Evolutionary conservation across 2,888 invertebrate genomes (phyloP), one percentile per base, ranked within the genome.

Genomic region (Clanis bilineata): DNA sequence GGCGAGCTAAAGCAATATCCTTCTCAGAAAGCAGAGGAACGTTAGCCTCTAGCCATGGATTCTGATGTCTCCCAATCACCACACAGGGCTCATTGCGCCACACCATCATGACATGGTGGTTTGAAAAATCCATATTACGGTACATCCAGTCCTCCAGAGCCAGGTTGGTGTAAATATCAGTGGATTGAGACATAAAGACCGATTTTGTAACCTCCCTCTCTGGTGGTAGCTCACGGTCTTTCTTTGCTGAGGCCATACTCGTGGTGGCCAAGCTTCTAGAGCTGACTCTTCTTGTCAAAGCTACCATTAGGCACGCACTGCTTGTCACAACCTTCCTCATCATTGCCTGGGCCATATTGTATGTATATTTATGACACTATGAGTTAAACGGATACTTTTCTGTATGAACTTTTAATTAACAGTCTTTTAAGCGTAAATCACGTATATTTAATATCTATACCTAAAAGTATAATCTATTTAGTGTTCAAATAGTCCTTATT

Each of bases 101-200:
- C 60, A 99, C 90, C 86, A 99, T 94, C 80, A 99, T 92, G 2
- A 98, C 93, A 83, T 97, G 96, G 79, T 96, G 96, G 63, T 96
- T 94, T 4, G 93, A 93, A 71, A 98, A 97, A 82, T 98, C 95
- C 83, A 95, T 95, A 79, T 98, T 96, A 59, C 94, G 95, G 86
- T 98, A 98, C 74, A 99, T 93, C 98, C 98, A 99, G 84, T 99
- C 98, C 87, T 99, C 99, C 61, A 99, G 87, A 3, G 99, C 99
- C 76, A 99, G 90, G 89, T 99, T 99, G 9, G 96, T 96, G 80
- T 95, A 98, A 68, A 99, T 96, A 82, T 98, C 96, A 64, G 94
- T 95, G 0, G 97, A 98, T 84, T 97, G 97, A 0, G 99, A 99
- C 82, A 98, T 96, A 76, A 97, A 97, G 45, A 98, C 97, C 0